phyloP scores from a whole-genome alignment of 2,888 invertebrate genomes.

The Campoplex nolae region DNA sequence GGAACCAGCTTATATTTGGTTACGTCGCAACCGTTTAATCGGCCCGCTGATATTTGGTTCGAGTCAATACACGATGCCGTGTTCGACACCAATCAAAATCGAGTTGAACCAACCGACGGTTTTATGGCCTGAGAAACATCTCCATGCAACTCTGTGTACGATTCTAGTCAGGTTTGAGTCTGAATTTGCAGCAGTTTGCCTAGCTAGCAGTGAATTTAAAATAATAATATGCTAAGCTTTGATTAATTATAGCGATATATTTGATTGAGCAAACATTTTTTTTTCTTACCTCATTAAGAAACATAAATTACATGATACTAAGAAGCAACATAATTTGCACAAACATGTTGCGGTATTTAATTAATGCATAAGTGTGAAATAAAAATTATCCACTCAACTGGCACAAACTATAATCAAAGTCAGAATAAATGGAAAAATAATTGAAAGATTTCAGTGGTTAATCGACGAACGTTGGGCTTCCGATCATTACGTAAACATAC shows the following conservation, averaged over 20 bases:
- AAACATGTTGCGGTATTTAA: neutral
- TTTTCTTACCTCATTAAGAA: neutral
- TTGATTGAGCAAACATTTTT: neutral
- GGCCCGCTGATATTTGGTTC: neutral
- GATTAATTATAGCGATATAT: neutral
- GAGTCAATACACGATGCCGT: too few species aligned
- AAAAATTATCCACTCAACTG: conserved; percentile 11
- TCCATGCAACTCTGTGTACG: neutral
- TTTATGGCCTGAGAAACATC: neutral
- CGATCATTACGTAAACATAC: conserved; percentile 23
- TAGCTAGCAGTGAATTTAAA: neutral
- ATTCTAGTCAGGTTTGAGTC: neutral
- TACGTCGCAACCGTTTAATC: neutral
- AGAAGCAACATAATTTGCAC: neutral
- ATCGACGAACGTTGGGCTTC: neutral
- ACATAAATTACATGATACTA: neutral
- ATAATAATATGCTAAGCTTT: neutral
- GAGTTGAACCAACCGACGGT: neutral
- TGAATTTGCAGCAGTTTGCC: neutral
- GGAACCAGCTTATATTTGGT: neutral
- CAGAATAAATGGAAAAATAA: neutral
- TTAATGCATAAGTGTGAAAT: neutral
- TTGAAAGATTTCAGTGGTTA: conserved; percentile 21
- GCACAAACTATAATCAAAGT: conserved; percentile 11
- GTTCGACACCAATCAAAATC: too few species aligned